These are phyloP conservation scores for Protodeltote pygarga DNA, from an alignment of 2,888 invertebrate species.

Conservation along the genomic window DNA sequence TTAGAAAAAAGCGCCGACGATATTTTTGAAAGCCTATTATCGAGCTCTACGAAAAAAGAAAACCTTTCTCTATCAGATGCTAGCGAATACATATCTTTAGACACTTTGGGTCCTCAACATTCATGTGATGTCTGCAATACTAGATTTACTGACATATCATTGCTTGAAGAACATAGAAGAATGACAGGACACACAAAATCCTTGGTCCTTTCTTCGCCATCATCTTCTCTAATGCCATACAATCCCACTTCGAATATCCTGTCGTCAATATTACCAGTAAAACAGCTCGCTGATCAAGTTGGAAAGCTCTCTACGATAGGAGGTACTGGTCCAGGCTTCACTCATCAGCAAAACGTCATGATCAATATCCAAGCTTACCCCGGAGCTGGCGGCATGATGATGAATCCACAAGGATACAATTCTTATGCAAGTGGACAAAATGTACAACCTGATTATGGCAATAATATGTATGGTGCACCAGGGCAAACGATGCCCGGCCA, in stretches of 20 bases:
- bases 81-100: constrained; percentile 89
- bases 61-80: constrained; percentile 69
- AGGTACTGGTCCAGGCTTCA: constrained; percentile 68
- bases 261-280: constrained; percentile 77
- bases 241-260: constrained; percentile 70
- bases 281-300: constrained; percentile 81
- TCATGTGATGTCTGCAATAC: constrained; percentile 88
- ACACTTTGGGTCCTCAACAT: constrained; percentile 87
- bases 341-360: constrained; percentile 89
- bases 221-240: constrained; percentile 74
- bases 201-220: constrained; percentile 61
- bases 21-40: constrained; percentile 80
- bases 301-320: constrained; percentile 76
- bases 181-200: constrained; percentile 86
- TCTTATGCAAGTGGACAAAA: constrained; percentile 71
- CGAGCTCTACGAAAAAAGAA: constrained; percentile 74
- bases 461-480: constrained; percentile 75
- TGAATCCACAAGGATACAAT: constrained; percentile 78
- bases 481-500: constrained; percentile 72
- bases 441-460: constrained; percentile 73
- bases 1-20: constrained; percentile 82
- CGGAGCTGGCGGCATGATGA: constrained; percentile 81
- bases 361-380: constrained; percentile 89
- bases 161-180: constrained; percentile 85
- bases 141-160: constrained; percentile 84